Percentiles rank a stretch among this genome's conserved stretches.
These are phyloP conservation scores for Falco rusticolus DNA, from an alignment of 2,797 vertebrate species.

Conservation along the genomic window DNA sequence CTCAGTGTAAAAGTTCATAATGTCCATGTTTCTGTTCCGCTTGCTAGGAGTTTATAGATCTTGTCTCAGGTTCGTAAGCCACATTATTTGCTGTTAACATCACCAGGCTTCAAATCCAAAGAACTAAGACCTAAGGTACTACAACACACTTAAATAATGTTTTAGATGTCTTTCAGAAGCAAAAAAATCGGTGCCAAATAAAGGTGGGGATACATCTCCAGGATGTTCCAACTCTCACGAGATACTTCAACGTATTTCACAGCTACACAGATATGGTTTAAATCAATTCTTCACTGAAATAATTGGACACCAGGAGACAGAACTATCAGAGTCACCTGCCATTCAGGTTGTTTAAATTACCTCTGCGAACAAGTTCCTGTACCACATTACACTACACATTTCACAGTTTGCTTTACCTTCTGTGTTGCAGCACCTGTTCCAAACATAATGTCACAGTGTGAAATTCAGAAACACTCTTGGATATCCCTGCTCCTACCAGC, in stretches of 20 bases:
- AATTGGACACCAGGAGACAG: background rate
- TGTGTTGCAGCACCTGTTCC: background rate
- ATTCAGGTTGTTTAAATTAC: background rate
- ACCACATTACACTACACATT: background rate
- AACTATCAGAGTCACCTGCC: background rate
- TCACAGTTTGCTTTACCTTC: background rate
- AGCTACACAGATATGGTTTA: fast-evolving
- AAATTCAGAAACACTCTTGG: background rate
- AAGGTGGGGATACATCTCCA: background rate
- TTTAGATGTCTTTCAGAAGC: background rate
- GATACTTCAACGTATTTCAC: fast-evolving
- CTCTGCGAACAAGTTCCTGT: background rate
- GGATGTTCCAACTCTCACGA: background rate
- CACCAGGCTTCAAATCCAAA: background rate
- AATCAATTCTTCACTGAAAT: background rate
- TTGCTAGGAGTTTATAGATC: background rate
- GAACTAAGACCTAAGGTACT: background rate
- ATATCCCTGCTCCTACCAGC: background rate
- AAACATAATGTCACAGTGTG: background rate
- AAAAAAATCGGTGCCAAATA: background rate
- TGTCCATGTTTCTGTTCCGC: background rate
- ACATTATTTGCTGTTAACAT: background rate
- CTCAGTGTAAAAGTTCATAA: too few relatives aligned
- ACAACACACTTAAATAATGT: background rate
- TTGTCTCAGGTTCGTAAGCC: background rate